Conservation (phyloP, 2,113 vertebrate species). For the Heteronetta atricapilla region DNA sequence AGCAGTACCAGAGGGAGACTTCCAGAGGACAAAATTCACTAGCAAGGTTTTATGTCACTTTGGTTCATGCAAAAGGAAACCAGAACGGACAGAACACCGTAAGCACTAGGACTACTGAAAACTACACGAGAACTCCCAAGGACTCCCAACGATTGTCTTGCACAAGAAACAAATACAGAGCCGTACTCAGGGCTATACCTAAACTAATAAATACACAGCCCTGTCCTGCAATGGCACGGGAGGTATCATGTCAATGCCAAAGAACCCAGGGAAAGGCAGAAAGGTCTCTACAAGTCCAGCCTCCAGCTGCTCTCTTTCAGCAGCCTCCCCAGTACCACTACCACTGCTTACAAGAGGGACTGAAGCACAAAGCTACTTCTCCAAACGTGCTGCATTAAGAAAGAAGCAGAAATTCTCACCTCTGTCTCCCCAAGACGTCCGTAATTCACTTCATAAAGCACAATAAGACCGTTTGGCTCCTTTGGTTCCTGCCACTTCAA, state of each 20-base stretch:
- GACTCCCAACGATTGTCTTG: background rate
- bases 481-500: constrained; percentile 89
- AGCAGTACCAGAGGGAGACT: background rate
- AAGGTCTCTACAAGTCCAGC: background rate
- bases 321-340: background rate
- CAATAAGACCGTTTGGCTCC: constrained; percentile 92
- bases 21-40: background rate
- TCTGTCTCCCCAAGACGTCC: constrained; percentile 86
- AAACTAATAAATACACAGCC: background rate
- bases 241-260: background rate
- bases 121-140: background rate
- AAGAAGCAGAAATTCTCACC: constrained; percentile 75
- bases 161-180: background rate
- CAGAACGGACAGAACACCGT: accelerated
- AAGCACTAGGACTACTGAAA: accelerated
- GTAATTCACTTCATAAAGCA: constrained; percentile 95
- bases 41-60: accelerated
- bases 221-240: background rate
- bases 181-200: background rate
- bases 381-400: background rate
- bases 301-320: background rate
- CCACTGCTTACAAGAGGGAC: too few relatives aligned
- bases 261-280: background rate
- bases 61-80: background rate
- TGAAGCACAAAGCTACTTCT: background rate